These are phyloP conservation scores for Ophion obscuratus DNA, from an alignment of 2,888 invertebrate genomes.

Conservation along the genomic window DNA sequence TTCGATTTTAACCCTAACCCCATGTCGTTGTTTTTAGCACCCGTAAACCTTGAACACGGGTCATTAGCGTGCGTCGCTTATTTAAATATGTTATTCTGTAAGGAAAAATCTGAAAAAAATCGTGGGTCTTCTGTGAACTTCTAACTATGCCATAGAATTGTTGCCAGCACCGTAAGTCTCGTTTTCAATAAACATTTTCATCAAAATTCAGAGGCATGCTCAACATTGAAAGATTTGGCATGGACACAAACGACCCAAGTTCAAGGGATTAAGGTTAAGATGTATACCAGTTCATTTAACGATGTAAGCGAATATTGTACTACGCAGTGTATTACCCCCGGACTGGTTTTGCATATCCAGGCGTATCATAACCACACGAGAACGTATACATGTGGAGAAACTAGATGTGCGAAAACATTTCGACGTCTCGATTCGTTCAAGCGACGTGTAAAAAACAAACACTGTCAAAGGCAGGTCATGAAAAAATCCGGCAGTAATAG, in stretches of 20 bases:
- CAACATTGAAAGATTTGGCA: no score
- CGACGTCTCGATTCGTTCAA: slow-evolving; percentile 44
- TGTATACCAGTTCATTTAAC: slow-evolving; percentile 24
- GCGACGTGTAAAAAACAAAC: slow-evolving; percentile 43
- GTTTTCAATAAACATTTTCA: background rate
- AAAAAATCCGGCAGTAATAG: slow-evolving; percentile 19
- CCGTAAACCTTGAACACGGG: no score
- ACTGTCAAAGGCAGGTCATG: slow-evolving; percentile 15
- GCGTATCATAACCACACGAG: slow-evolving; percentile 28
- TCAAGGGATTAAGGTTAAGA: background rate
- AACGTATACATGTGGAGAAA: slow-evolving; percentile 30
- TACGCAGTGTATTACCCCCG: slow-evolving; percentile 23
- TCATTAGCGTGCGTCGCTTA: no score
- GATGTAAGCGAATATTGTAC: slow-evolving; percentile 23
- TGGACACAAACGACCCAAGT: no score
- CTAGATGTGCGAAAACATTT: slow-evolving; percentile 36
- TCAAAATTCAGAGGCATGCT: no score
- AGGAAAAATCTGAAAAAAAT: no score
- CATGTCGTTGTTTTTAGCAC: no score
- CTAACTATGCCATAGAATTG: no score
- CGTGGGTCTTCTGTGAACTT: no score
- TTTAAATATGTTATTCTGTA: no score
- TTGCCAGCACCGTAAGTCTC: background rate
- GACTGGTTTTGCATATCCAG: background rate
- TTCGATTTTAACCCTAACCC: no score